Evolutionary conservation across 2,113 vertebrate species (phyloP).

Genomic region (Trichechus manatus): DNA sequence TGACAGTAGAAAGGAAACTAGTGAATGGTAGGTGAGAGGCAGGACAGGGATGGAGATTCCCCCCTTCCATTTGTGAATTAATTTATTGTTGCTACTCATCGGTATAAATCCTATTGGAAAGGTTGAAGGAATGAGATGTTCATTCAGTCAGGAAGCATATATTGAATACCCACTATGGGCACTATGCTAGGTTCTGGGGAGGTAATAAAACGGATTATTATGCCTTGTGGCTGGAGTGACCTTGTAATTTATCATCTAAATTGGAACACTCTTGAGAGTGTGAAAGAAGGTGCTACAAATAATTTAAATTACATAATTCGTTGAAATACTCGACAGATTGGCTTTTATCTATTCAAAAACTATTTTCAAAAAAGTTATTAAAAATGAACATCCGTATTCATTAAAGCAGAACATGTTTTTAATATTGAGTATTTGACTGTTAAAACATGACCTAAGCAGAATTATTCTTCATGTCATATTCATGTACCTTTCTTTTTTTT

Average conservation of each 20-base stretch:
- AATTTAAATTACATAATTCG: not conserved
- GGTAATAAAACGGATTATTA: not conserved
- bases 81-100: not conserved
- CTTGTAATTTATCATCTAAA: not conserved
- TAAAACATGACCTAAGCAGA: not conserved
- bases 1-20: not conserved
- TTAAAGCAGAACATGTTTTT: not conserved
- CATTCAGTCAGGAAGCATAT: not conserved
- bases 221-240: not conserved
- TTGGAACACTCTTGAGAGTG: not conserved
- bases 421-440: not conserved
- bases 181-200: not conserved
- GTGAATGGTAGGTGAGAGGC: not conserved
- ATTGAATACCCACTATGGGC: not conserved
- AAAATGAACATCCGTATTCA: not conserved
- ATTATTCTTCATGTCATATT: not conserved
- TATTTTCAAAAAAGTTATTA: not conserved
- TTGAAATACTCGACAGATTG: not conserved
- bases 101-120: not conserved
- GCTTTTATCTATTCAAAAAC: not conserved
- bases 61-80: conserved; percentile 2
- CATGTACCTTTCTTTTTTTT: not conserved
- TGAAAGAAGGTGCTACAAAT: not conserved
- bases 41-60: not conserved
- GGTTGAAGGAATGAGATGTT: not conserved